These are phyloP conservation scores for Lethrus apterus DNA, from an alignment of 1,140 invertebrate species.

Conservation along the genomic window DNA sequence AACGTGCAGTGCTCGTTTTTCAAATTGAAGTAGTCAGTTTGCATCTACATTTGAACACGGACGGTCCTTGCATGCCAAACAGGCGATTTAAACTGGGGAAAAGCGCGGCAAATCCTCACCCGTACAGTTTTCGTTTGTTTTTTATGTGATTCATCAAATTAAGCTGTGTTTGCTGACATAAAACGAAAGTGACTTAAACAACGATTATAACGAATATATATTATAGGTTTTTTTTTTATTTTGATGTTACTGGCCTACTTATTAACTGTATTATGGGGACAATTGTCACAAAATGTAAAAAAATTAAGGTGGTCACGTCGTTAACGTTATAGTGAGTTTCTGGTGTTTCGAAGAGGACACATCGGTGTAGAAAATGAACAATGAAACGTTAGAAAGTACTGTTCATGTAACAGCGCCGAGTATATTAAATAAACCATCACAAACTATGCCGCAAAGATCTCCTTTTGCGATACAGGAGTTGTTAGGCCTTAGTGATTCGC, in stretches of 20 bases:
- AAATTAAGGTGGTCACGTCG: too few relatives aligned
- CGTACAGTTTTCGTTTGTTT: too few relatives aligned
- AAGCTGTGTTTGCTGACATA: too few relatives aligned
- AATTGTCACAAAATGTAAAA: too few relatives aligned
- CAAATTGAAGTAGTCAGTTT: constrained; percentile 37
- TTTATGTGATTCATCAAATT: too few relatives aligned
- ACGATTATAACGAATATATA: too few relatives aligned
- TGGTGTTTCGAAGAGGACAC: not conserved
- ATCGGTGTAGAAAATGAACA: constrained; percentile 33
- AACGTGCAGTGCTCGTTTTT: constrained; percentile 30
- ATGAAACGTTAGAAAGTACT: constrained; percentile 37
- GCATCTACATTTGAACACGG: constrained; percentile 30
- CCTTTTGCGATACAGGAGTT: constrained; percentile 90
- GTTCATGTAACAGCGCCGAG: constrained; percentile 41
- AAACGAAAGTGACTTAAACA: too few relatives aligned
- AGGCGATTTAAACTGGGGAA: too few relatives aligned
- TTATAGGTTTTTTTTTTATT: too few relatives aligned
- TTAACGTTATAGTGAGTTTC: not conserved
- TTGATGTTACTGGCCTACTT: too few relatives aligned
- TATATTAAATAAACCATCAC: constrained; percentile 40
- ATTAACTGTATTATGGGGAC: too few relatives aligned
- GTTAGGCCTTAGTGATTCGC: constrained; percentile 61
- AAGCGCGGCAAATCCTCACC: too few relatives aligned
- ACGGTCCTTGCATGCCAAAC: constrained; percentile 19
- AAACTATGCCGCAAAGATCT: constrained; percentile 69